A percentile compares a stretch with the other conserved stretches of the same genome.
Conservation (phyloP, 2,113 vertebrate genomes). For the Todiramphus chloris region DNA sequence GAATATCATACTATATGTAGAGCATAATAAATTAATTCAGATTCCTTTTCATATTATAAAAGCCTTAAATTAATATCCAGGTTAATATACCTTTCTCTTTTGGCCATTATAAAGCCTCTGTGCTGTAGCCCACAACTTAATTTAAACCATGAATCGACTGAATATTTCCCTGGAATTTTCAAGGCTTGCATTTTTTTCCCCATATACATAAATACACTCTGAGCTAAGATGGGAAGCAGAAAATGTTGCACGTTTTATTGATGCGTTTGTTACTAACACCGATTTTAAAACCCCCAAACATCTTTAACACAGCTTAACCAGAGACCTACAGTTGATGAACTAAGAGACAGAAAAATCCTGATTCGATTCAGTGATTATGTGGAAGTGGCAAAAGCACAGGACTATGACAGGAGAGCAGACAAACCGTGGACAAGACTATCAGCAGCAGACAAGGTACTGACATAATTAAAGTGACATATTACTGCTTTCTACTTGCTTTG, state of each 20-base stretch:
- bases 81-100: not conserved
- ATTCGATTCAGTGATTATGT: slow-evolving; percentile 98
- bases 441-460: slow-evolving; percentile 91
- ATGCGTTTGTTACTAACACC: not conserved
- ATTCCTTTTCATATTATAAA: not conserved
- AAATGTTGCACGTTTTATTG: not conserved
- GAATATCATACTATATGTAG: not conserved
- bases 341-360: slow-evolving; percentile 96
- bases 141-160: not conserved
- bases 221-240: not conserved
- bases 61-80: not conserved
- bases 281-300: not conserved
- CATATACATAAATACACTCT: not conserved
- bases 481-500: not conserved
- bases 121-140: not conserved
- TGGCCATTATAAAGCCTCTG: not conserved
- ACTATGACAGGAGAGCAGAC: slow-evolving; percentile 95
- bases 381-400: slow-evolving; percentile 98
- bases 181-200: not conserved
- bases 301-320: slow-evolving; percentile 86
- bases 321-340: slow-evolving; percentile 94
- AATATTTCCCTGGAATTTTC: not conserved
- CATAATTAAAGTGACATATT: not conserved
- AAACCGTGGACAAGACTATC: slow-evolving; percentile 98
- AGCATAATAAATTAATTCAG: not conserved